Evolutionary conservation across 2,797 vertebrate genomes (phyloP).

Genomic region (Neosilurus hyrtlii): DNA sequence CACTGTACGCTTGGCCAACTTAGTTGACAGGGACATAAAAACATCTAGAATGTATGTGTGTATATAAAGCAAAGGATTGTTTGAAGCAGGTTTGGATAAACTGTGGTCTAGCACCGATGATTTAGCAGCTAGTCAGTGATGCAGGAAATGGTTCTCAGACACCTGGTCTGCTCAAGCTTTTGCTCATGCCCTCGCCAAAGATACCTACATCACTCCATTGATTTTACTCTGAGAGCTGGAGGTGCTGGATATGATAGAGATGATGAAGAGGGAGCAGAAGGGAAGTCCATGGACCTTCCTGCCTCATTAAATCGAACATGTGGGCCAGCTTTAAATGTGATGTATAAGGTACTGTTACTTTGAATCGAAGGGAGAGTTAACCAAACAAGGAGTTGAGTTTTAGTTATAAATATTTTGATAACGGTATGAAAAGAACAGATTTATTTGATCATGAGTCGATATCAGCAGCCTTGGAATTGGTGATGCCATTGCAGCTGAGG

Average conservation of each 20-base stretch:
- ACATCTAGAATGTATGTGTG: neutral
- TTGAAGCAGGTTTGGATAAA: constrained; percentile 25
- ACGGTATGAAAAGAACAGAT: neutral
- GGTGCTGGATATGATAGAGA: neutral
- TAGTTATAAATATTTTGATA: neutral
- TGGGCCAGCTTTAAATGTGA: neutral
- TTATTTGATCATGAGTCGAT: neutral
- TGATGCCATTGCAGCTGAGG: neutral
- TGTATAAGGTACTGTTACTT: neutral
- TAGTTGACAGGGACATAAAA: too few species aligned
- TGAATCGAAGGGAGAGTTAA: neutral
- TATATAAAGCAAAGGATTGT: constrained; percentile 8
- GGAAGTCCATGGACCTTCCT: neutral
- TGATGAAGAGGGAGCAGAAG: constrained; percentile 3
- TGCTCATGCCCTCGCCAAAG: constrained; percentile 45
- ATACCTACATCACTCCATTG: constrained; percentile 49
- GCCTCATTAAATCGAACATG: neutral
- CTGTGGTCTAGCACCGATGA: constrained; percentile 32
- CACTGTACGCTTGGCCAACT: too few species aligned
- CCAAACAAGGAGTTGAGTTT: neutral
- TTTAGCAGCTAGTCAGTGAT: constrained; percentile 44
- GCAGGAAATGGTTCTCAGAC: constrained; percentile 51
- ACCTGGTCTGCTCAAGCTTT: constrained; percentile 39
- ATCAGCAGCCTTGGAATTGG: neutral
- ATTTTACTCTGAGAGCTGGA: constrained; percentile 43